Percentiles rank a stretch among this genome's conserved stretches.
Conservation (phyloP, 2,797 vertebrate species). For the Muscicapa striata region DNA sequence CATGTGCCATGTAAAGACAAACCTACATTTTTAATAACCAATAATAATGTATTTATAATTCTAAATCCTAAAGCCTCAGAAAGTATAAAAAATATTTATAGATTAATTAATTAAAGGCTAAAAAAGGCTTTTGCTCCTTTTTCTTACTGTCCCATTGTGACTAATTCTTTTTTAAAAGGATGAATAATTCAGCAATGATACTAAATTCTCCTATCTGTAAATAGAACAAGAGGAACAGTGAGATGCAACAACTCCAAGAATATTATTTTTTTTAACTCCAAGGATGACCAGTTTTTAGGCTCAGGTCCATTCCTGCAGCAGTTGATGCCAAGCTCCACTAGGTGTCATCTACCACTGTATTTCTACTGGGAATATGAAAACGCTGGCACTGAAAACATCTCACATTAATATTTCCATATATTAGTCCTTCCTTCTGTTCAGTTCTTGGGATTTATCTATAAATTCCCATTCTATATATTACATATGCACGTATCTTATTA, state of each 20-base stretch:
- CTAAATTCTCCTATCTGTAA: background rate
- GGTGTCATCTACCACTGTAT: slow-evolving; percentile 43
- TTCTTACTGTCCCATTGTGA: background rate
- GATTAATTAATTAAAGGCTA: background rate
- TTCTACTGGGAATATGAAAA: background rate
- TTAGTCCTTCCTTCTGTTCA: background rate
- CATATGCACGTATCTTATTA: background rate
- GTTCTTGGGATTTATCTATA: background rate
- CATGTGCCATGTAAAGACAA: background rate
- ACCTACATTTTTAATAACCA: background rate
- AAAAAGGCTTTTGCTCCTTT: background rate
- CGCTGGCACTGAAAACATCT: background rate
- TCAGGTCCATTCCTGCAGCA: background rate
- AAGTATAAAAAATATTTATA: background rate
- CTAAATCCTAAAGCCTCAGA: background rate
- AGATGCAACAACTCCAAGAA: background rate
- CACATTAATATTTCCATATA: background rate
- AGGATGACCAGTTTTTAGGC: background rate
- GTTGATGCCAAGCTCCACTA: slow-evolving; percentile 25
- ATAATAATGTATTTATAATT: background rate
- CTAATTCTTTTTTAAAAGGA: background rate
- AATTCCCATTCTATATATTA: background rate
- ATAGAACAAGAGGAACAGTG: background rate
- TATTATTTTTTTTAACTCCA: background rate
- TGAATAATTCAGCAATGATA: background rate